A percentile compares a stretch with the other conserved stretches of the same genome.
These are phyloP conservation scores for Zootermopsis nevadensis DNA, from an alignment of 2,888 invertebrate genomes.

Conservation along the genomic window DNA sequence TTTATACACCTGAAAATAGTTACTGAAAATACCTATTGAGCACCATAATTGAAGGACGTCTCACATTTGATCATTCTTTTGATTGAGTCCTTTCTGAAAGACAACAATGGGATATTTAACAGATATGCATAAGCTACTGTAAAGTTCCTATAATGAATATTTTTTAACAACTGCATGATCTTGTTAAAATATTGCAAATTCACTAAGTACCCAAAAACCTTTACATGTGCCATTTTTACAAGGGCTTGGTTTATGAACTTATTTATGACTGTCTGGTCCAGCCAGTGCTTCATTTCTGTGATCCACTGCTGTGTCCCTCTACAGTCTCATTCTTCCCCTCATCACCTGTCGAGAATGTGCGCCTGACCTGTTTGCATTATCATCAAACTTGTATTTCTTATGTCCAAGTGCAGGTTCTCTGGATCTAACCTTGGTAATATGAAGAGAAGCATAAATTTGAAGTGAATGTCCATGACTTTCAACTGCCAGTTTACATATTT, in stretches of 20 bases:
- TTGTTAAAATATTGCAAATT: background rate
- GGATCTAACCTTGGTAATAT: background rate
- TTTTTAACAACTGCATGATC: background rate
- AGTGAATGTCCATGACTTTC: background rate
- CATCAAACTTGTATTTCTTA: constrained; percentile 14
- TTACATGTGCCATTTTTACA: constrained; percentile 20
- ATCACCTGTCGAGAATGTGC: background rate
- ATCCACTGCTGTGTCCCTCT: background rate
- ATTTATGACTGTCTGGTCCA: constrained; percentile 4
- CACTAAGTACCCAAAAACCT: background rate
- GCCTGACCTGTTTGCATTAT: background rate
- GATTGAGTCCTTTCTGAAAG: background rate
- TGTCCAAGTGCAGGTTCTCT: background rate
- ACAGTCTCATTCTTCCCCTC: background rate
- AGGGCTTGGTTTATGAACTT: constrained; percentile 31
- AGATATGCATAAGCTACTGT: background rate
- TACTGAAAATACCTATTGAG: background rate
- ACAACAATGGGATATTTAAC: background rate
- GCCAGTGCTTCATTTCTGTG: background rate
- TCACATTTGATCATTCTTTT: background rate
- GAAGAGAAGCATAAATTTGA: background rate
- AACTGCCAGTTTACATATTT: background rate
- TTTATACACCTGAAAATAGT: background rate
- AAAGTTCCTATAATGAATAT: background rate
- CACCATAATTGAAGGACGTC: background rate